A percentile compares a stretch with the other conserved stretches of the same genome.
Evolutionary conservation across 1,140 invertebrate genomes (phyloP).

Genomic region (Nasonia giraulti): DNA sequence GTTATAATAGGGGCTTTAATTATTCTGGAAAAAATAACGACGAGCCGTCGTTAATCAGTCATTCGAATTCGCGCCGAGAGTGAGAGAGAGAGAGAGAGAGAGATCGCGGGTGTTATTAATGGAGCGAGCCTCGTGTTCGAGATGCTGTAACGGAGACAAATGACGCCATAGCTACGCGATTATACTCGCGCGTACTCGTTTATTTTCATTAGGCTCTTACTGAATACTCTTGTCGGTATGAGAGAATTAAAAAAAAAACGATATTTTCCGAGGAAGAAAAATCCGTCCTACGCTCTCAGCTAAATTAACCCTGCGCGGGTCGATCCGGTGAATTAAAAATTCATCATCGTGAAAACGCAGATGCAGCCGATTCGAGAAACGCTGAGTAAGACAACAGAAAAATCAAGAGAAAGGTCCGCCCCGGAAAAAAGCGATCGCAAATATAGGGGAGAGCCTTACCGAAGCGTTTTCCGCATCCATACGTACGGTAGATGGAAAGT

Average conservation of each 20-base stretch:
- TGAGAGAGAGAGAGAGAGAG: too few relatives aligned
- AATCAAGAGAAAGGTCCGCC: constrained; percentile 5
- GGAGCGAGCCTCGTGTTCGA: background rate
- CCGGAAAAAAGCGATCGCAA: background rate
- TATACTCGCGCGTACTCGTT: background rate
- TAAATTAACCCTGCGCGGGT: background rate
- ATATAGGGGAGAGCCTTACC: background rate
- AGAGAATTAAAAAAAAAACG: background rate
- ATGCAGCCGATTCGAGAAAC: constrained; percentile 31
- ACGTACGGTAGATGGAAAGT: background rate
- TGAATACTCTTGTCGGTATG: background rate
- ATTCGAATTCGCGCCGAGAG: background rate
- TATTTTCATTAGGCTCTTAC: background rate
- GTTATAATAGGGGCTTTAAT: background rate
- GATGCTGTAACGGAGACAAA: background rate
- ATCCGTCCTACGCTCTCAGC: background rate
- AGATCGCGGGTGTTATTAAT: background rate
- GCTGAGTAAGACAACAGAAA: constrained; percentile 47
- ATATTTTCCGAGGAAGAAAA: background rate
- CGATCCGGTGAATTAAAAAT: constrained; percentile 31
- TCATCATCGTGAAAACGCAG: constrained; percentile 39
- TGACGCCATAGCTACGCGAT: background rate
- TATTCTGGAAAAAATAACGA: background rate
- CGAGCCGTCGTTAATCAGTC: background rate
- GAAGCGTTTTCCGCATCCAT: background rate